Conservation (phyloP, 2,888 invertebrate genomes). For the Habroteleia sp. region DNA sequence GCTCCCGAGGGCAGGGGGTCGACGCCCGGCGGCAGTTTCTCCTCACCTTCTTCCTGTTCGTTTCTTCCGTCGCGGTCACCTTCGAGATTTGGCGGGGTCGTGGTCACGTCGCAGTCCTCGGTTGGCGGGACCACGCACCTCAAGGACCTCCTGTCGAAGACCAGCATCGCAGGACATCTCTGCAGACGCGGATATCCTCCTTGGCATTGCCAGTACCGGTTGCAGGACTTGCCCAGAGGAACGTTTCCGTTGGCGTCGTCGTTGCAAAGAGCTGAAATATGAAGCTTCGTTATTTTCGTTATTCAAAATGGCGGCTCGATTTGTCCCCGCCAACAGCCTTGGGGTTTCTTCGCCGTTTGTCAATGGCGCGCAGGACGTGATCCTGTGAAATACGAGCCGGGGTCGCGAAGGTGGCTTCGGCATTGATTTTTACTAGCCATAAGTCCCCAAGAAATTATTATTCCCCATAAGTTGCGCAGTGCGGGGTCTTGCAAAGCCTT, state of each 20-base stretch:
- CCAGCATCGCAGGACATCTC: slow-evolving; percentile 94
- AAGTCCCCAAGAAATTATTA: slow-evolving; percentile 33
- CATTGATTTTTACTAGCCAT: slow-evolving; percentile 15
- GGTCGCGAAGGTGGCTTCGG: background rate
- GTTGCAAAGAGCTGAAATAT: slow-evolving; percentile 89
- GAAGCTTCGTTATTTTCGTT: no score
- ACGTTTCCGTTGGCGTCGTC: slow-evolving; percentile 96
- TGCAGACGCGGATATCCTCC: slow-evolving; percentile 95
- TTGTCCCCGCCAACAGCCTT: no score
- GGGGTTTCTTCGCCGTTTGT: slow-evolving; percentile 21
- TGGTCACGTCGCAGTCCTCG: slow-evolving; percentile 92
- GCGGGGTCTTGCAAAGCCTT: slow-evolving; percentile 4
- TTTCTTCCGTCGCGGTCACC: slow-evolving; percentile 76
- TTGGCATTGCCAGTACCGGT: slow-evolving; percentile 96
- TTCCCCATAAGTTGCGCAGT: slow-evolving; percentile 12
- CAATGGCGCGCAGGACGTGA: slow-evolving; percentile 12
- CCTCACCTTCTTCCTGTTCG: slow-evolving; percentile 79
- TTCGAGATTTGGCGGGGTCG: slow-evolving; percentile 84
- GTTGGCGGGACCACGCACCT: slow-evolving; percentile 94
- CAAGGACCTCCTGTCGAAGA: slow-evolving; percentile 91
- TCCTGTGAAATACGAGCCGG: slow-evolving; percentile 40
- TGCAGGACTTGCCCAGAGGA: slow-evolving; percentile 94
- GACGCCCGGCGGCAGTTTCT: slow-evolving; percentile 79
- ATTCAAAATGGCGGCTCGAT: no score
- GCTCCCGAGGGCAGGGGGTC: slow-evolving; percentile 78